Base-by-base conservation (phyloP, 2,888 invertebrate species). In the Dryobotodes eremita region DNA sequence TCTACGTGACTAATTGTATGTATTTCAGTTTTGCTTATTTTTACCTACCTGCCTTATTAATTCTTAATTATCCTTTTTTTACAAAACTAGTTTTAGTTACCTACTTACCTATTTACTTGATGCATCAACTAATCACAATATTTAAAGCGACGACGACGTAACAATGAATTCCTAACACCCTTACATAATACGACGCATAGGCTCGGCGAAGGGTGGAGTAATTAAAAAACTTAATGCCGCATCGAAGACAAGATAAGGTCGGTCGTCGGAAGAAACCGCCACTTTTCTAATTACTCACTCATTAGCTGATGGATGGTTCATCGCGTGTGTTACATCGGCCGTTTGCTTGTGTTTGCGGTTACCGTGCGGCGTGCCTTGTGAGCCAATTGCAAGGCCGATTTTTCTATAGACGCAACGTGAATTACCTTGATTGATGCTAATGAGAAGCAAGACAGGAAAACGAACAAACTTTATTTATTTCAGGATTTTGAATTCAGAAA, bases 241-340 rank as follows among this genome's bases (percentile, higher is more conserved):
- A 95, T 94, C 94, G 95, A 96, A 96, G 96, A 96, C 95, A 96
- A 96, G 97, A 96, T 96, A 96, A 96, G 95, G 95, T 91, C 91
- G 91, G 89, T 90, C 89, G 94, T 94, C 94, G 96, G 96, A 96
- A 96, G 96, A 96, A 95, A 96, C 94, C 93, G 82, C 93, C 96
- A 96, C 95, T 95, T 95, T 96, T 95, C 94, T 96, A 96, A 97
- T 96, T 96, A 96, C 95, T 85, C 93, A 93, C 96, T 96, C 97
- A 97, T 96, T 97, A 97, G 96, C 93, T 97, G 97, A 97, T 97
- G 96, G 95, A 94, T 93, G 7, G 42, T 42, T 79, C 81, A 83
- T 80, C 76, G 84, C 87, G 86, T 85, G 84, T 86, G 86, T 88
- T 88, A 82, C 83, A 84, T 84, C 83, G 89, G 85, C 84, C 81